Percentiles rank a stretch among this genome's conserved stretches.
Conservation (phyloP, 2,797 vertebrate genomes). For the Syncerus caffer region DNA sequence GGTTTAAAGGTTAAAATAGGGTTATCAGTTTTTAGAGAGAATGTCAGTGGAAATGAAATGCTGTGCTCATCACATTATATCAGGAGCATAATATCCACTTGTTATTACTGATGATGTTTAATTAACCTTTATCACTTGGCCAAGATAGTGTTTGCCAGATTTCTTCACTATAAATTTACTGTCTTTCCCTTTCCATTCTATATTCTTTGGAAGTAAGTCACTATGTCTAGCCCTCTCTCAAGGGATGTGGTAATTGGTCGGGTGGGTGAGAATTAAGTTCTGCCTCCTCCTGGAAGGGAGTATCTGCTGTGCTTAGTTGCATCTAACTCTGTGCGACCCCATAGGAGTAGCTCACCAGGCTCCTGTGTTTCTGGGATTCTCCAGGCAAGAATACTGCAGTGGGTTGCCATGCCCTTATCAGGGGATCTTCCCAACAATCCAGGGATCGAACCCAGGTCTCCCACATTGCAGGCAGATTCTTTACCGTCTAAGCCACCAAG, state of each 20-base stretch:
- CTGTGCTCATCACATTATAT: background rate
- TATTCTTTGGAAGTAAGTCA: background rate
- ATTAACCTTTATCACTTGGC: background rate
- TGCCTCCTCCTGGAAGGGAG: background rate
- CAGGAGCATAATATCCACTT: background rate
- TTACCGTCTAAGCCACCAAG: background rate
- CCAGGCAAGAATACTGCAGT: background rate
- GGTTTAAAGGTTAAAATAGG: background rate
- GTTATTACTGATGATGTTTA: background rate
- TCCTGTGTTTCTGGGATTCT: background rate
- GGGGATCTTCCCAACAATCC: background rate
- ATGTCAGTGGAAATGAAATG: background rate
- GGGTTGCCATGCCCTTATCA: background rate
- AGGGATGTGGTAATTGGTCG: background rate
- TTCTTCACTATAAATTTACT: background rate
- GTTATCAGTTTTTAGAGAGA: background rate
- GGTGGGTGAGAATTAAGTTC: background rate
- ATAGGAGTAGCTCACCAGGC: background rate
- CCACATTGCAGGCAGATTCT: background rate
- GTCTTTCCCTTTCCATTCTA: background rate
- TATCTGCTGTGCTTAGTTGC: background rate
- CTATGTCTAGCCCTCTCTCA: background rate
- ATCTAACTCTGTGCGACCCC: background rate
- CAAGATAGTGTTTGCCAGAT: background rate
- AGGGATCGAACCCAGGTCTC: background rate